Conservation (phyloP, 2,888 invertebrate genomes). For the Pterobdella sp. region DNA sequence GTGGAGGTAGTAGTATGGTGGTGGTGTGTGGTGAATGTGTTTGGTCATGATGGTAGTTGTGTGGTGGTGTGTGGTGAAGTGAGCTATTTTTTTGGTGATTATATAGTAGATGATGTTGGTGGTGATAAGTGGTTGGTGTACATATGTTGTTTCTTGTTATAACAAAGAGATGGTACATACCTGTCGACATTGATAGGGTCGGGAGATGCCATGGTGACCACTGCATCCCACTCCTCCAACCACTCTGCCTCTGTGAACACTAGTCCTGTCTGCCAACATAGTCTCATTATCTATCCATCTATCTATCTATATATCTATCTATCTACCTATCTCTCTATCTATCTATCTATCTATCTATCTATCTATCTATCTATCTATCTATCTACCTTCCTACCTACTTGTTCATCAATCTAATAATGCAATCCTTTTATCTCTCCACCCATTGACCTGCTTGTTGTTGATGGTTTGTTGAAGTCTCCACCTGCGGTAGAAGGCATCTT, state of each 20-base stretch:
- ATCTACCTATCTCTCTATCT: background rate
- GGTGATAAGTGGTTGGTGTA: background rate
- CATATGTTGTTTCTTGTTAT: background rate
- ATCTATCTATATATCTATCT: background rate
- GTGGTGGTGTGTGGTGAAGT: background rate
- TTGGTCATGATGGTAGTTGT: background rate
- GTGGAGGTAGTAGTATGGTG: background rate
- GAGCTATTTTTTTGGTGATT: background rate
- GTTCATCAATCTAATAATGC: too few species aligned
- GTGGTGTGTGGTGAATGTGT: background rate
- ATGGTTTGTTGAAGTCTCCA: slow-evolving; percentile 62
- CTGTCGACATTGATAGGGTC: slow-evolving; percentile 50
- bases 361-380: background rate
- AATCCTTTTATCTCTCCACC: background rate
- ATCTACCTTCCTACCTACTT: background rate
- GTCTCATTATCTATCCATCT: background rate
- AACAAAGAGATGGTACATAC: background rate
- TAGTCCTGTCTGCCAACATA: slow-evolving; percentile 58
- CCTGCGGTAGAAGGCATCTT: slow-evolving; percentile 60
- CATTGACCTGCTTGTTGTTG: slow-evolving; percentile 55
- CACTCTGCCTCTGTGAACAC: slow-evolving; percentile 71
- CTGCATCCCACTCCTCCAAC: slow-evolving; percentile 66
- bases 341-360: background rate
- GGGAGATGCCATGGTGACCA: slow-evolving; percentile 62
- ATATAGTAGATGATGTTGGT: background rate